phyloP scores from a whole-genome alignment of 2,888 invertebrate genomes.

The Meandrusa payeni region DNA sequence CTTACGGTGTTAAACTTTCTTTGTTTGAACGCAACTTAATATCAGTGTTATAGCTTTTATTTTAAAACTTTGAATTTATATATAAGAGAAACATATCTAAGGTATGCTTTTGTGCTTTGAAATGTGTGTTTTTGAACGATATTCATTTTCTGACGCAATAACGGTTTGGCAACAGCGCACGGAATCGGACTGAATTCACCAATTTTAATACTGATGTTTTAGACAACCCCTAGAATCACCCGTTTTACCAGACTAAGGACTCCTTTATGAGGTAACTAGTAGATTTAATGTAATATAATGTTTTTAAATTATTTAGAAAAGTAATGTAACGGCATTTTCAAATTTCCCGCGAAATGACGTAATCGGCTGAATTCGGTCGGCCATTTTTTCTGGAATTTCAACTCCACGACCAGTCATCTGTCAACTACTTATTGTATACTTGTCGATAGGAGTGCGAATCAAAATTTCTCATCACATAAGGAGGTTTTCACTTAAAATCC shows the following conservation, averaged over 20 bases:
- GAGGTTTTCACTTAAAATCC: conserved; percentile 53
- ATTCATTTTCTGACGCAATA: conserved; percentile 74
- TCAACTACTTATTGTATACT: conserved; percentile 41
- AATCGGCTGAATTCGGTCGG: conserved; percentile 43
- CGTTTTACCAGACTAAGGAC: conserved; percentile 42
- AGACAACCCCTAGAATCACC: conserved; percentile 48
- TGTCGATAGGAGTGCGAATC: conserved; percentile 51
- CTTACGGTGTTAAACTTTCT: conserved; percentile 42
- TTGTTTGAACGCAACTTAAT: conserved; percentile 25
- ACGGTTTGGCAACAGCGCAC: conserved; percentile 74
- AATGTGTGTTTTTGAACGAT: conserved; percentile 69
- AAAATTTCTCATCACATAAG: conserved; percentile 52
- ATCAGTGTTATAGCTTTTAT: conserved; percentile 5
- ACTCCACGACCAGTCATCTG: conserved; percentile 64
- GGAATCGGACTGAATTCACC: conserved; percentile 57
- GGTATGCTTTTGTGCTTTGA: conserved; percentile 65
- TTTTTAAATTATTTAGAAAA: conserved; percentile 19
- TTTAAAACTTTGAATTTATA: conserved; percentile 2
- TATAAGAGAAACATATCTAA: conserved; percentile 39
- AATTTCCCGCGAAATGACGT: conserved; percentile 74
- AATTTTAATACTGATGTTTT: conserved; percentile 55
- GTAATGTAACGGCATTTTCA: conserved; percentile 52
- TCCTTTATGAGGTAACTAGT: conserved; percentile 65
- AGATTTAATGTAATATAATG: conserved; percentile 23
- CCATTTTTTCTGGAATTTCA: conserved; percentile 53